These are phyloP conservation scores for Anagyrus pseudococci DNA, from an alignment of 2,888 invertebrate genomes.

Conservation along the genomic window DNA sequence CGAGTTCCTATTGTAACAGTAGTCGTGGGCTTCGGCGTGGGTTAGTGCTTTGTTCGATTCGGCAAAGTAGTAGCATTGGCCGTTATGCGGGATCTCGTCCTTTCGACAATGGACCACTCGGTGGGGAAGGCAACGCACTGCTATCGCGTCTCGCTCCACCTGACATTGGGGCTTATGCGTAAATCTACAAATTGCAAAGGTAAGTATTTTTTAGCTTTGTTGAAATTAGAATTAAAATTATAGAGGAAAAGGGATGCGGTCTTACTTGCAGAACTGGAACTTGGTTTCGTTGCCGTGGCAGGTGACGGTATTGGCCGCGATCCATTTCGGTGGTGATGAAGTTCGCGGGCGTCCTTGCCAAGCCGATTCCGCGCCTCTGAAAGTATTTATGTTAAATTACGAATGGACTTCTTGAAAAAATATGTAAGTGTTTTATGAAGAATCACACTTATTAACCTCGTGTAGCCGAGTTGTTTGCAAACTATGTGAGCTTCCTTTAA, in stretches of 20 bases:
- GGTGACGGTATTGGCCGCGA: constrained; percentile 57
- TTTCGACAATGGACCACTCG: constrained; percentile 60
- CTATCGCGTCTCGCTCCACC: constrained; percentile 58
- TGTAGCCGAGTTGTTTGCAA: constrained; percentile 64
- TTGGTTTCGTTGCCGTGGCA: constrained; percentile 61
- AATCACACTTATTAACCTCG: constrained; percentile 50
- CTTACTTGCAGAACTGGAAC: constrained; percentile 58
- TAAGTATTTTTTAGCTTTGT: no score
- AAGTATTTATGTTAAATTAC: constrained; percentile 12
- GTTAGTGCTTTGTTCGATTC: constrained; percentile 55
- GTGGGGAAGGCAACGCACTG: constrained; percentile 60
- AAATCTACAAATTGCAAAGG: constrained; percentile 45
- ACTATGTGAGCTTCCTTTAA: constrained; percentile 64
- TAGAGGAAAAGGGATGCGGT: no score
- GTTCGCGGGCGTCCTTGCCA: constrained; percentile 62
- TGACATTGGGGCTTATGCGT: constrained; percentile 53
- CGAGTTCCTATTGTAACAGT: constrained; percentile 61
- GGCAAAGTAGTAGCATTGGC: constrained; percentile 64
- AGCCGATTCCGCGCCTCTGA: constrained; percentile 63
- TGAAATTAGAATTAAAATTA: no score
- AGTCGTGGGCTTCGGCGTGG: constrained; percentile 60
- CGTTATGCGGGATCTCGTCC: constrained; percentile 63
- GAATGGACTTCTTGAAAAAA: background rate
- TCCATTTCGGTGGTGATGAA: constrained; percentile 50
- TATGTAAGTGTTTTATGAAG: background rate